A percentile compares a stretch with the other conserved stretches of the same genome.
These are phyloP conservation scores for Fissipunctia ypsillon DNA, from an alignment of 2,888 invertebrate genomes.

Conservation along the genomic window DNA sequence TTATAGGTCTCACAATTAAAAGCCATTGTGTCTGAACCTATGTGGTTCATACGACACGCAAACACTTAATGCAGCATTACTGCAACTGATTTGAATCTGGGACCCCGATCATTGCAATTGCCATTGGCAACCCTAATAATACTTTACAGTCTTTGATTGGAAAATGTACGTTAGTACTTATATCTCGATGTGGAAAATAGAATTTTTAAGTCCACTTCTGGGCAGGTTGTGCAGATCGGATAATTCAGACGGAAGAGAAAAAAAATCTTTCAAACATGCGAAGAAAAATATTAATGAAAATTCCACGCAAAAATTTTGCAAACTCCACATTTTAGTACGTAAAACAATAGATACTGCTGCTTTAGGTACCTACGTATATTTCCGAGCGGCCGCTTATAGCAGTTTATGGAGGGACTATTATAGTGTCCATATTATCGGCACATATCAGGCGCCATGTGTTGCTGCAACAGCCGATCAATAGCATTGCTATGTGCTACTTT, in stretches of 20 bases:
- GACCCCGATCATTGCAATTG: background rate
- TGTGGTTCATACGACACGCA: too few relatives aligned
- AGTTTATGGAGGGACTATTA: constrained; percentile 58
- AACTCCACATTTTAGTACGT: constrained; percentile 11
- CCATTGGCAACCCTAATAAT: background rate
- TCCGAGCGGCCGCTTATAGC: constrained; percentile 36
- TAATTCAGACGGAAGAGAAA: background rate
- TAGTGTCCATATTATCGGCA: constrained; percentile 63
- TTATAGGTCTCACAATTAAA: background rate
- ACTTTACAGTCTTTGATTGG: background rate
- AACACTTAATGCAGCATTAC: background rate
- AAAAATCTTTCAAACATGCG: background rate
- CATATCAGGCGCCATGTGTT: constrained; percentile 63
- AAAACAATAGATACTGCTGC: constrained; percentile 25
- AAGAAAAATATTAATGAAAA: background rate
- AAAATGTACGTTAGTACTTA: too few relatives aligned
- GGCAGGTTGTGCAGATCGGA: background rate
- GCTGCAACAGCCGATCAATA: constrained; percentile 60
- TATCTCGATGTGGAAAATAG: too few relatives aligned
- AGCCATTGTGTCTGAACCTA: too few relatives aligned
- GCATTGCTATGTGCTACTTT: constrained; percentile 58
- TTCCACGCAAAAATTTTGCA: background rate
- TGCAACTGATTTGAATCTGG: background rate
- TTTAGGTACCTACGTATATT: constrained; percentile 31
- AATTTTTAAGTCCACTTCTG: background rate